Evolutionary conservation across 1,140 invertebrate species (phyloP), one percentile per base, ranked within the genome.

Genomic region (Ladona fulva): DNA sequence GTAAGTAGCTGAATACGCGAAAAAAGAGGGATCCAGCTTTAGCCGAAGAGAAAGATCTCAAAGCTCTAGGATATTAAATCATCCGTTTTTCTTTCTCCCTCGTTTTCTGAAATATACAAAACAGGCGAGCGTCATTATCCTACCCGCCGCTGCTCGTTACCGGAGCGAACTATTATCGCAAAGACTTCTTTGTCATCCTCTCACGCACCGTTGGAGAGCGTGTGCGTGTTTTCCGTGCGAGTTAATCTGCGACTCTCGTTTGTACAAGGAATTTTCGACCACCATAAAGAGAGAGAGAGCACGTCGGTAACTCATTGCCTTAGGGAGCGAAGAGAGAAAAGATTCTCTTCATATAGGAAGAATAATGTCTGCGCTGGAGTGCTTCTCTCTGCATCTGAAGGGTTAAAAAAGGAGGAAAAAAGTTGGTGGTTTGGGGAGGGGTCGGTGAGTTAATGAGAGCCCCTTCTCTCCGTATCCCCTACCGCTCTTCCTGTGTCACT

Each of bases 341-440:
- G 52, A 66, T 66, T 16, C 52, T 66, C 52, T 66, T 66, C n/a
- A 66, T 66, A 12, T 3, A 16, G 52, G 52, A 66, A 66, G 52
- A 66, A 66, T 66, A 66, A 66, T 66, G 52, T 66, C 52, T 66
- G 52, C 52, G 1, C n/a, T 66, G 52, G 52, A 66, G 52, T 66
- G 52, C 52, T 22, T 66, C 52, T 66, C n/a, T 66, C n/a, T 66
- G 52, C 52, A 66, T 1, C 16, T 66, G 52, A 66, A 66, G 52
- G 52, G 52, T 66, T 66, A 22, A 66, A 66, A 66, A 16, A 22
- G 19, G 52, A 66, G 52, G 8, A 37, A 37, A 37, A 37, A 37
- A 37, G 29, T 37, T 37, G 29, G 29, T 8, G 29, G 29, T 37
- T 8, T 1, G 29, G 16, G 52, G 52, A 12, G 14, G 52, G 52